phyloP scores from a whole-genome alignment of 2,888 invertebrate genomes.

The Dicyrtoma fusca region DNA sequence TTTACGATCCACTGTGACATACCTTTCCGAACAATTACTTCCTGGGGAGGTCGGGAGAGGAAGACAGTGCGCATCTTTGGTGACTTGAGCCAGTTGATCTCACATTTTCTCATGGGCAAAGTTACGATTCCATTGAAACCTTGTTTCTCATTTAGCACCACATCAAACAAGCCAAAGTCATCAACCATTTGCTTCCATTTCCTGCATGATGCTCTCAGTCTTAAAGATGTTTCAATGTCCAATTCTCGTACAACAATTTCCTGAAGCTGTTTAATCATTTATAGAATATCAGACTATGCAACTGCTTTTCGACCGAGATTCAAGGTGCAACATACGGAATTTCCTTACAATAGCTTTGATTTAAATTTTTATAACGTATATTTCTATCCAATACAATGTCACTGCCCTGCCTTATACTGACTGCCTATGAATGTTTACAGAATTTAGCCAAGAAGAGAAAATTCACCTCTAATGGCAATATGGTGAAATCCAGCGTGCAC shows the following conservation, averaged over 20 bases:
- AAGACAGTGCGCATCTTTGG: conserved; percentile 38
- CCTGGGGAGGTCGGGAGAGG: conserved; percentile 25
- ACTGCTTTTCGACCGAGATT: too few species aligned
- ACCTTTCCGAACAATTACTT: conserved; percentile 35
- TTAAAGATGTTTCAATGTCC: conserved; percentile 24
- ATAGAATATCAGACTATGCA: too few species aligned
- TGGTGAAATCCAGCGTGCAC: conserved; percentile 25
- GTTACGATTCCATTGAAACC: conserved; percentile 14
- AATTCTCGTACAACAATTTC: conserved; percentile 25
- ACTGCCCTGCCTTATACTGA: too few species aligned
- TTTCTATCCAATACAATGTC: too few species aligned
- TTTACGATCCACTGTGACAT: conserved; percentile 41
- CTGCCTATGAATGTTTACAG: not conserved
- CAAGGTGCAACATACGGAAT: too few species aligned
- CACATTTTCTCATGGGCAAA: conserved; percentile 34
- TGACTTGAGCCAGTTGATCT: conserved; percentile 31
- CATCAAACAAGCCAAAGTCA: conserved; percentile 10
- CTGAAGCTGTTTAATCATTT: conserved; percentile 1
- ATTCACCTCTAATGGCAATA: conserved; percentile 36
- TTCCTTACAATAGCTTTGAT: too few species aligned
- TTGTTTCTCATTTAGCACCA: conserved; percentile 18
- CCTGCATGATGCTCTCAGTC: conserved; percentile 16
- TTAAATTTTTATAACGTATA: too few species aligned
- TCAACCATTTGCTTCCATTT: conserved; percentile 36
- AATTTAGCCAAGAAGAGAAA: not conserved